These are phyloP conservation scores for Dasysyrphus tricinctus DNA, from an alignment of 2,888 invertebrate genomes.

Conservation along the genomic window DNA sequence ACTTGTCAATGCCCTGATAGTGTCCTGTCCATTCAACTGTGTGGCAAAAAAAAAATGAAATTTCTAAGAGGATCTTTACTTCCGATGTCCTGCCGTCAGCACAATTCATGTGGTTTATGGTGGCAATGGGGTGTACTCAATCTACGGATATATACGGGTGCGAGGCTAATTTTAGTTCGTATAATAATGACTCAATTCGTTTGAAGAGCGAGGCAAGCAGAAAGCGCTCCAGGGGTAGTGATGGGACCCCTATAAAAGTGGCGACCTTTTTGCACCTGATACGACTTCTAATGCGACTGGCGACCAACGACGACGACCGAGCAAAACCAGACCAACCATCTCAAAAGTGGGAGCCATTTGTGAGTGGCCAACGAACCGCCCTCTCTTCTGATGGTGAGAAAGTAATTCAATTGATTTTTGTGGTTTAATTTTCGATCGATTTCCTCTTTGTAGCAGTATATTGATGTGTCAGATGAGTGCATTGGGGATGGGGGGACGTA, in stretches of 20 bases:
- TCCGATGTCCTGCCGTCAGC: conserved; percentile 64
- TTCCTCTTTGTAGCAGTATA: conserved; percentile 35
- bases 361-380: neutral
- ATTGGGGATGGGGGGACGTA: neutral
- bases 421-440: conserved; percentile 73
- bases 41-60: conserved; percentile 56
- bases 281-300: conserved; percentile 42
- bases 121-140: conserved; percentile 33
- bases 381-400: conserved; percentile 11
- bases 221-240: conserved; percentile 18
- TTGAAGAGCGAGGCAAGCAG: conserved; percentile 27
- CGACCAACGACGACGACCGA: neutral
- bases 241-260: conserved; percentile 56
- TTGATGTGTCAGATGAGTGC: conserved; percentile 9
- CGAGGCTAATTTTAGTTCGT: conserved; percentile 70
- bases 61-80: conserved; percentile 71
- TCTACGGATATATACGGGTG: conserved; percentile 51
- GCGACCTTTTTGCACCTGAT: conserved; percentile 62
- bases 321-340: conserved; percentile 12
- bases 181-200: conserved; percentile 69
- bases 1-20: conserved; percentile 64
- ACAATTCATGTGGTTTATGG: conserved; percentile 56
- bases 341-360: conserved; percentile 39
- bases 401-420: conserved; percentile 75
- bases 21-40: conserved; percentile 68